Conservation (phyloP, 30 jellyfish, hydroid and myxozoan species). For the Cassiopea andromeda region DNA sequence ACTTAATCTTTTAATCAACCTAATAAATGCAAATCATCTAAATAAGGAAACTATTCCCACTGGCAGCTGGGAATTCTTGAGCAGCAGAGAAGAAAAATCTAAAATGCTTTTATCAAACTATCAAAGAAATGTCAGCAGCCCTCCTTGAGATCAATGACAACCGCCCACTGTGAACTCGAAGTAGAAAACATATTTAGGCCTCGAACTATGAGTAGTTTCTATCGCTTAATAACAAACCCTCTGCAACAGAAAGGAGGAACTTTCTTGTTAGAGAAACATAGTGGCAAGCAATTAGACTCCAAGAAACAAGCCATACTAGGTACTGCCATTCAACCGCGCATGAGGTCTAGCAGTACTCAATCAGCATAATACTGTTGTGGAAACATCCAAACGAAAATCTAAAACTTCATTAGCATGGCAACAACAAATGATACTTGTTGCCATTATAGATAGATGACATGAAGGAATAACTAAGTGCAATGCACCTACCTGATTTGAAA, state of each 20-base stretch:
- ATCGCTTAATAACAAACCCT: background rate
- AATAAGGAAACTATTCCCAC: background rate
- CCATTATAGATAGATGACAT: background rate
- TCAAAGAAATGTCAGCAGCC: too few relatives aligned
- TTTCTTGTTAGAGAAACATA: too few relatives aligned
- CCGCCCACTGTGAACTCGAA: background rate
- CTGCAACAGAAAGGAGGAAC: background rate
- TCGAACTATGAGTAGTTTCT: background rate
- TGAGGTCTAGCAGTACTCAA: too few relatives aligned
- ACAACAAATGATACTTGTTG: background rate
- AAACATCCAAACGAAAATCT: too few relatives aligned
- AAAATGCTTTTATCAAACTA: too few relatives aligned
- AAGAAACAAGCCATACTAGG: too few relatives aligned
- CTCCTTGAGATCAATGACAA: conserved; percentile 28
- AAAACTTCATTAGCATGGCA: background rate
- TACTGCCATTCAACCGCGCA: too few relatives aligned
- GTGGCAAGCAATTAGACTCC: too few relatives aligned
- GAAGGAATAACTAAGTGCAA: background rate
- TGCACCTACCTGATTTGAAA: conserved; percentile 7
- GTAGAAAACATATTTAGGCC: background rate
- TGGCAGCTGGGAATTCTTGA: background rate
- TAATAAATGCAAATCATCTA: background rate
- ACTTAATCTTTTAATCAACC: background rate
- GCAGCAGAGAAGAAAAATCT: too few relatives aligned
- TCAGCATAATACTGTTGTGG: too few relatives aligned